Conservation (phyloP, 2,113 vertebrate genomes). For the Danio rerio region DNA sequence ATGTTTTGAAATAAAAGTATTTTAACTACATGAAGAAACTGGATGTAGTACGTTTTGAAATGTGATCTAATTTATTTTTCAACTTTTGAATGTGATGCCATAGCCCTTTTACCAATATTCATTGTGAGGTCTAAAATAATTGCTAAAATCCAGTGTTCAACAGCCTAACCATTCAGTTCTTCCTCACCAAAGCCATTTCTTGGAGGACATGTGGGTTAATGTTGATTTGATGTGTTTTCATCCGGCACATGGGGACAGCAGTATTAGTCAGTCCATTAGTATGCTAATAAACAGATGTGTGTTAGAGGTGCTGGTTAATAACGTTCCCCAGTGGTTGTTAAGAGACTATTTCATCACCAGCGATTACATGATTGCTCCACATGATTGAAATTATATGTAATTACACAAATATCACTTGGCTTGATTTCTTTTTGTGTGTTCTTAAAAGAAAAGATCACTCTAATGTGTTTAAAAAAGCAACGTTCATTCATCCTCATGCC, state of each 20-base stretch:
- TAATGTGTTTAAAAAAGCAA: too few relatives aligned
- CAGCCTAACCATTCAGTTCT: background rate
- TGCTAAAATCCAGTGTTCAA: background rate
- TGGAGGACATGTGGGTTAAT: constrained; percentile 43
- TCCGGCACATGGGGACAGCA: constrained; percentile 9
- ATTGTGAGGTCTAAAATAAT: background rate
- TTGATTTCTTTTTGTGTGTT: background rate
- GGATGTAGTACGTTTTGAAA: background rate
- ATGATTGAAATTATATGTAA: constrained; percentile 50
- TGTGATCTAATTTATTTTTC: background rate
- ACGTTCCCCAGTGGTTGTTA: constrained; percentile 2
- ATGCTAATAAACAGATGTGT: constrained; percentile 46
- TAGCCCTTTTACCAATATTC: background rate
- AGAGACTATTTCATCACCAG: constrained; percentile 24
- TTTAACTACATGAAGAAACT: background rate
- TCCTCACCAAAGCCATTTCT: constrained; percentile 28
- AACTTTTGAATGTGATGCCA: background rate
- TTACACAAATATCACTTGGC: constrained; percentile 38
- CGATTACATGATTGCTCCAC: constrained; percentile 39
- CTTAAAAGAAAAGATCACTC: too few relatives aligned
- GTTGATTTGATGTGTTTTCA: constrained; percentile 45
- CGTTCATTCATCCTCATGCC: too few relatives aligned
- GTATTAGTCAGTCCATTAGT: constrained; percentile 38
- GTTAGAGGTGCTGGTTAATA: constrained; percentile 46
- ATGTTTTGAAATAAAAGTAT: background rate